phyloP scores from a whole-genome alignment of 2,113 vertebrate genomes.

The Sorex fumeus region DNA sequence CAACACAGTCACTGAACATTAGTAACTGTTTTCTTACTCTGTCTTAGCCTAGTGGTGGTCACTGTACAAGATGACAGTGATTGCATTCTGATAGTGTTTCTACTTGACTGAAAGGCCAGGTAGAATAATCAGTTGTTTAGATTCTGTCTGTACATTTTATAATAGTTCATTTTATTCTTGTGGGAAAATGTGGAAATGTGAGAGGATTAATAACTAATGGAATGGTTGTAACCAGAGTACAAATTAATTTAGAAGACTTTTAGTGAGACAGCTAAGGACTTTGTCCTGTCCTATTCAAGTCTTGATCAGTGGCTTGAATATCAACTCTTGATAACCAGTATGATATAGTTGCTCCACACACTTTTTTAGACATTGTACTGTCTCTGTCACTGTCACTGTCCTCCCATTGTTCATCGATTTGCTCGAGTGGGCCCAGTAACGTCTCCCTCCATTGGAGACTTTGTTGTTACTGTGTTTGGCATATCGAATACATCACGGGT shows the following conservation, averaged over 20 bases:
- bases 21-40: neutral
- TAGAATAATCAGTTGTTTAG: neutral
- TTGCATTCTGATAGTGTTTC: neutral
- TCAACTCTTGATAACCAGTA: neutral
- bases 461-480: too few species aligned
- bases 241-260: slow-evolving; percentile 18
- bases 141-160: neutral
- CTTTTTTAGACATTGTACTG: neutral
- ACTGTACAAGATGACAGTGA: neutral
- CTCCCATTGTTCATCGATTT: too few species aligned
- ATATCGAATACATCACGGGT: too few species aligned
- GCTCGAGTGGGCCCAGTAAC: too few species aligned
- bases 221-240: neutral
- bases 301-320: slow-evolving; percentile 24
- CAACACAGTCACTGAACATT: neutral
- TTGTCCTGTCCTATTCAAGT: neutral
- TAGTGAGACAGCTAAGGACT: slow-evolving; percentile 2
- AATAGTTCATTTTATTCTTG: neutral
- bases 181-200: neutral
- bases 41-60: neutral
- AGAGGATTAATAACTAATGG: neutral
- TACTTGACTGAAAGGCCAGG: neutral
- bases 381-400: too few species aligned
- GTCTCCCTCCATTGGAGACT: too few species aligned
- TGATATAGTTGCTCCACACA: neutral